Percentiles rank a stretch among this genome's conserved stretches.
These are phyloP conservation scores for Bufotes viridis DNA, from an alignment of 2,797 vertebrate species.

Conservation along the genomic window DNA sequence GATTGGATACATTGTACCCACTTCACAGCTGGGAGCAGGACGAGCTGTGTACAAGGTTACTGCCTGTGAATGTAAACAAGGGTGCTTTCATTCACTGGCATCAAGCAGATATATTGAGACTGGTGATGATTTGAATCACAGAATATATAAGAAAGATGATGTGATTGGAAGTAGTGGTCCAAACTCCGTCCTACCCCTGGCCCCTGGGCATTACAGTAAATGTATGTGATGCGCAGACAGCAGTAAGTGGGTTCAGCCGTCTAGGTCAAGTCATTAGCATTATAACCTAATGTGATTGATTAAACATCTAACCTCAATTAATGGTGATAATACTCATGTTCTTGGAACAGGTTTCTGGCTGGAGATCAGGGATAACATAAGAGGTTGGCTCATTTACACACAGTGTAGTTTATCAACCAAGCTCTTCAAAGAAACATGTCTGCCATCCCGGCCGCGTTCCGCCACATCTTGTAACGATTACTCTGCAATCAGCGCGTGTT, in stretches of 20 bases:
- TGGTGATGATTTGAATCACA: no score
- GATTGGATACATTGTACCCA: no score
- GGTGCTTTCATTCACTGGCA: no score
- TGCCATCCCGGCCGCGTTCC: conserved; percentile 31
- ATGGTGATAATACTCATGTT: conserved; percentile 26
- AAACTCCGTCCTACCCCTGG: background rate
- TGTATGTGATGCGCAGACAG: background rate
- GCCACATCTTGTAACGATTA: conserved; percentile 44
- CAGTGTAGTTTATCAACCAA: conserved; percentile 5
- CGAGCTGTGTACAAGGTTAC: no score
- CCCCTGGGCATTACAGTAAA: background rate
- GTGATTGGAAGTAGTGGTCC: background rate
- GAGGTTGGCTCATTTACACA: conserved; percentile 15
- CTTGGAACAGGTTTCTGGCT: conserved; percentile 26
- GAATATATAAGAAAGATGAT: no score
- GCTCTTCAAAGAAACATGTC: conserved; percentile 41
- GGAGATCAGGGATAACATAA: conserved; percentile 28
- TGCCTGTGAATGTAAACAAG: no score
- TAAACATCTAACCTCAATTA: conserved; percentile 41
- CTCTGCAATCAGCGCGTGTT: background rate
- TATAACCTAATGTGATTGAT: conserved; percentile 46
- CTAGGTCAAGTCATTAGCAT: conserved; percentile 21
- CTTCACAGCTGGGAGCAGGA: no score
- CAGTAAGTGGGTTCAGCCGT: conserved; percentile 26
- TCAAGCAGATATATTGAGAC: no score